phyloP scores from a whole-genome alignment of 2,113 vertebrate genomes.

The Neotoma lepida region DNA sequence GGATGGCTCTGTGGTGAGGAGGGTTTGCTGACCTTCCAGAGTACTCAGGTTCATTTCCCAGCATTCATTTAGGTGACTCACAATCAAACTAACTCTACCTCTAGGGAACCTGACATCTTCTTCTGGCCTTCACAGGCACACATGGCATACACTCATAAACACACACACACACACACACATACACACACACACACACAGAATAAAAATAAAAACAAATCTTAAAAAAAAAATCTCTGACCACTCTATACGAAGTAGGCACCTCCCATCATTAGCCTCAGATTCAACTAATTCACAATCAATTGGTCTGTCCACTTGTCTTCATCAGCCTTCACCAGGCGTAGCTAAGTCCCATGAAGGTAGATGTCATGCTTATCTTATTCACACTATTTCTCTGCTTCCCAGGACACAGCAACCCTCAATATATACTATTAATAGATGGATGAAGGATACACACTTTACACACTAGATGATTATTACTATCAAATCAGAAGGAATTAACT shows the following conservation, averaged over 20 bases:
- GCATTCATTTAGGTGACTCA: not conserved
- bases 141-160: not conserved
- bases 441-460: not conserved
- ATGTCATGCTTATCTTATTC: not conserved
- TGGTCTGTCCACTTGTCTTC: not conserved
- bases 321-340: not conserved
- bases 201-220: not conserved
- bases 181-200: not conserved
- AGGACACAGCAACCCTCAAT: not conserved
- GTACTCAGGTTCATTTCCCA: not conserved
- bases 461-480: not conserved
- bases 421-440: not conserved
- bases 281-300: not conserved
- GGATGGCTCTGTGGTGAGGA: not conserved
- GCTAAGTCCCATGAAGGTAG: not conserved
- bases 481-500: not conserved
- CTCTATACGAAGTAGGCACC: not conserved
- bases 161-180: no score
- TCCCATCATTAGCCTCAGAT: not conserved
- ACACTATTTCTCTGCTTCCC: not conserved
- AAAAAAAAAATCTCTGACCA: not conserved
- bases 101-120: not conserved
- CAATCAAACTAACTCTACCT: not conserved
- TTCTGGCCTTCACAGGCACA: not conserved
- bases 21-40: not conserved